Base-by-base conservation (phyloP, 2,888 invertebrate species). In the Calameuta pallipes region DNA sequence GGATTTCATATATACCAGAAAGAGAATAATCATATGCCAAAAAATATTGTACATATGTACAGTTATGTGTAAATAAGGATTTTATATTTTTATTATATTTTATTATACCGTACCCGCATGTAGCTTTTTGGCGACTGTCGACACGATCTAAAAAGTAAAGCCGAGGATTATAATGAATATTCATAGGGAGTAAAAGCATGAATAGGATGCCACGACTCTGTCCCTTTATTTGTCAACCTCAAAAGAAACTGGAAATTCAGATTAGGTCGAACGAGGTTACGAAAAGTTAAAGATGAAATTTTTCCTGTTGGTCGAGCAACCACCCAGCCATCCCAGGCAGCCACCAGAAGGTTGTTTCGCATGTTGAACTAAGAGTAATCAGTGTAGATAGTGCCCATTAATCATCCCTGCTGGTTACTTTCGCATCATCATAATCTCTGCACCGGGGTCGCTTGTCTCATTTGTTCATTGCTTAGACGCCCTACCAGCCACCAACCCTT, bases 391-490 rank as follows among this genome's bases (percentile, higher is more conserved):
- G 80, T 77, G 81, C 85, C 83, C 86, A 89, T 88, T 88, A 88
- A 88, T 88, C 87, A 89, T 87, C 82, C 82, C 82, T 77, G 82
- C 80, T 81, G 83, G 83, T 88, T 86, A 86, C 85, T 85, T 83
- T 83, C 83, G 82, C 81, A 82, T 85, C 85, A 80, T 83, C 85
- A 85, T 85, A 87, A 87, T 87, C 85, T 85, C 81, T 81, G 82
- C 82, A 80, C 83, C 12, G 71, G 71, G 33, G 13, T 15, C 13
- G 71, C 71, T 56, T 34, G 31, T 71, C 71, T 71, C 71, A 71
- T 71, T 71, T 71, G 71, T 71, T 34, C 71, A 31, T 71, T 71
- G 71, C 71, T 71, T 71, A 71, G 56, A 56, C 23, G 23, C 4
- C 2, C 56, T 23, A 23, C 9, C 9, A 56, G 23, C 56, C 23